Conservation (phyloP, 2,888 invertebrate species). For the Erebia palarica region DNA sequence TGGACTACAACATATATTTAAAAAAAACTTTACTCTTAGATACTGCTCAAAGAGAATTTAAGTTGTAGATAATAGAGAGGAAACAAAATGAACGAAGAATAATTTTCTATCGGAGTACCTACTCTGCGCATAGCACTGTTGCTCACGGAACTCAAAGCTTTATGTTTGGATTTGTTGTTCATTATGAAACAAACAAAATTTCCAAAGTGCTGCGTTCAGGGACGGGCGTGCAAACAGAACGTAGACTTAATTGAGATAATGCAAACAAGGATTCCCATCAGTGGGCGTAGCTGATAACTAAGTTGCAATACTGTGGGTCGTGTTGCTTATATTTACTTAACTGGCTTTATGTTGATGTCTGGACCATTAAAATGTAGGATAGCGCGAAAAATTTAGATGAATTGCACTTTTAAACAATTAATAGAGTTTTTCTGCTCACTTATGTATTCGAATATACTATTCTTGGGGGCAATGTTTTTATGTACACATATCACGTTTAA, state of each 20-base stretch:
- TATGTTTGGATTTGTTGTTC: slow-evolving; percentile 40
- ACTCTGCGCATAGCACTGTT: background rate
- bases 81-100: background rate
- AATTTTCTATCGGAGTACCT: background rate
- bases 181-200: slow-evolving; percentile 61
- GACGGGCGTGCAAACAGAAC: slow-evolving; percentile 67
- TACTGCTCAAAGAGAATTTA: background rate
- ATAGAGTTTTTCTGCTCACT: background rate
- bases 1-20: no score
- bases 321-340: slow-evolving; percentile 40
- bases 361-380: slow-evolving; percentile 34
- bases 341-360: slow-evolving; percentile 40
- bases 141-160: background rate
- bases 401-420: background rate
- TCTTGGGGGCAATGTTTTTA: background rate
- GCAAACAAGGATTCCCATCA: slow-evolving; percentile 73
- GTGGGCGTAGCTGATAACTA: slow-evolving; percentile 57
- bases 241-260: slow-evolving; percentile 78
- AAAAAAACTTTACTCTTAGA: background rate
- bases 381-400: slow-evolving; percentile 1
- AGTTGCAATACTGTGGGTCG: slow-evolving; percentile 38
- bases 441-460: background rate
- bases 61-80: background rate
- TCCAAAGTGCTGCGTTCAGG: slow-evolving; percentile 64
- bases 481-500: background rate